Percentiles rank a stretch among this genome's conserved stretches.
Evolutionary conservation across 1,140 invertebrate genomes (phyloP).

Genomic region (Medauroidea extradentata): DNA sequence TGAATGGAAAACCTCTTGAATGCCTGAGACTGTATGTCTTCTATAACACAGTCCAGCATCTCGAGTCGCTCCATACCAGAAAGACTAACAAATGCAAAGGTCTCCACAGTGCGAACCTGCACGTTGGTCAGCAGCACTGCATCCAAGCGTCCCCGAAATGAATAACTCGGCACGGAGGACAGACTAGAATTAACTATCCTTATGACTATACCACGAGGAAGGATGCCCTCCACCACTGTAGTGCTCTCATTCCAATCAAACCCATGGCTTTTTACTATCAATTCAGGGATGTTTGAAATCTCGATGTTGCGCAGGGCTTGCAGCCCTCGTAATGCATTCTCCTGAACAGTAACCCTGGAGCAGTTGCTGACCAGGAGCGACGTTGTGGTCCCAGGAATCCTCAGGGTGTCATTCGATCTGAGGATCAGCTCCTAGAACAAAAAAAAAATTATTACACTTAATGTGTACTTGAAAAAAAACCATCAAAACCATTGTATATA

Average conservation of each 20-base stretch:
- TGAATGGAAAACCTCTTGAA: slow-evolving; percentile 72
- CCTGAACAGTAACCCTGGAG: slow-evolving; percentile 46
- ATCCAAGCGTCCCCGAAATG: slow-evolving; percentile 56
- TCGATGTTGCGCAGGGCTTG: slow-evolving; percentile 45
- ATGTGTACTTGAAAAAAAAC: no score
- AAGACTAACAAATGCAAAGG: slow-evolving; percentile 69
- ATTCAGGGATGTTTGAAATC: slow-evolving; percentile 45
- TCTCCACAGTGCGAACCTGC: slow-evolving; percentile 44
- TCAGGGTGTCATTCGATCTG: slow-evolving; percentile 50
- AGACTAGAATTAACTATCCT: slow-evolving; percentile 44
- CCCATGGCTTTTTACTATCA: slow-evolving; percentile 41
- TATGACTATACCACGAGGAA: slow-evolving; percentile 34
- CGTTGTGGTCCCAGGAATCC: slow-evolving; percentile 48
- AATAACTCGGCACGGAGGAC: slow-evolving; percentile 57
- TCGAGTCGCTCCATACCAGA: slow-evolving; percentile 49
- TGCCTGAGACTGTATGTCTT: slow-evolving; percentile 60
- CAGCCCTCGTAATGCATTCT: slow-evolving; percentile 47
- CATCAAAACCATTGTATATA: no score
- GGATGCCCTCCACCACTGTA: slow-evolving; percentile 41
- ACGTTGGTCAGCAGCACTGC: background rate
- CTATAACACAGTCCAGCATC: slow-evolving; percentile 46
- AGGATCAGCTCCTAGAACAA: slow-evolving; percentile 52
- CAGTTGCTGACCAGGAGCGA: slow-evolving; percentile 51
- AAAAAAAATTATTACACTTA: no score
- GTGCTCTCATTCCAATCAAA: slow-evolving; percentile 29